Evolutionary conservation across 2,797 vertebrate species (phyloP).

Genomic region (Otus scops): DNA sequence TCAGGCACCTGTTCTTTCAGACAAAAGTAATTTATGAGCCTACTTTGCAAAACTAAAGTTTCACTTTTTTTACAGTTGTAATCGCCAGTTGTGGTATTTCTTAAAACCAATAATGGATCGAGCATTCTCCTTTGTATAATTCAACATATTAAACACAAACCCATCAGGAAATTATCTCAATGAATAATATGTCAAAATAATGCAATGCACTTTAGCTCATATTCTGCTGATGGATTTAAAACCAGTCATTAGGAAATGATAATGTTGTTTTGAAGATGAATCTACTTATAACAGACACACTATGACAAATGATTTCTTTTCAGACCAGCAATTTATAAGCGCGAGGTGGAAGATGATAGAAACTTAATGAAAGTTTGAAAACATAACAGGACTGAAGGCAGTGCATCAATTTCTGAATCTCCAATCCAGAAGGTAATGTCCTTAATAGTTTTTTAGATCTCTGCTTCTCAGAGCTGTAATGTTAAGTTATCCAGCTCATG

Average conservation of each 20-base stretch:
- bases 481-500: constrained; percentile 27
- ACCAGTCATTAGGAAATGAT: constrained; percentile 63
- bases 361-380: constrained; percentile 73
- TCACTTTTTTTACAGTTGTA: not conserved
- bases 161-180: constrained; percentile 52
- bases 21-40: not conserved
- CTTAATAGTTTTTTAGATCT: constrained; percentile 50
- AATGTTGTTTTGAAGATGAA: constrained; percentile 69
- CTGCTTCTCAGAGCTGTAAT: constrained; percentile 42
- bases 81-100: constrained; percentile 15
- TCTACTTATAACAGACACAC: constrained; percentile 56
- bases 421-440: constrained; percentile 54
- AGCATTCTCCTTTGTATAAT: constrained; percentile 31
- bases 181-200: constrained; percentile 60
- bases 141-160: constrained; percentile 58
- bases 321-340: constrained; percentile 57
- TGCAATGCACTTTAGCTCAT: constrained; percentile 1
- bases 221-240: constrained; percentile 67
- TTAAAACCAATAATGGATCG: not conserved
- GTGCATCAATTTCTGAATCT: constrained; percentile 59
- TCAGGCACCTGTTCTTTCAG: not conserved
- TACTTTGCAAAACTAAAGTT: not conserved
- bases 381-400: constrained; percentile 57
- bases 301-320: constrained; percentile 53
- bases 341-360: constrained; percentile 58